Base-by-base conservation (phyloP, 2,888 invertebrate genomes). In the Nesidiocoris tenuis region DNA sequence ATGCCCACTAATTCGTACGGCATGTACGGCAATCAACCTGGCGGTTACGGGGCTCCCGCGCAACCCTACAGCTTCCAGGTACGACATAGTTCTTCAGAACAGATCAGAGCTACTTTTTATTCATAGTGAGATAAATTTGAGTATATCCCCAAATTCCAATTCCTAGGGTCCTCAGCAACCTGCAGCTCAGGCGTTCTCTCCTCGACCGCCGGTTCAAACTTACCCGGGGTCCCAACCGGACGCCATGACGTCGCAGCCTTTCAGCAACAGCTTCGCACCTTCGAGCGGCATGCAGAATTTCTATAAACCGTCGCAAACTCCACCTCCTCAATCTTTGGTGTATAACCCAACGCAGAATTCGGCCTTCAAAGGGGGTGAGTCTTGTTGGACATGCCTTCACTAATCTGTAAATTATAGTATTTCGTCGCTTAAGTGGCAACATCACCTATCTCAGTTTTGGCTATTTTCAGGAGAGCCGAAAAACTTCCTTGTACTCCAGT, bases 41-140 rank as follows among this genome's bases (percentile, higher is more conserved):
- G 54, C 5, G 39, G 66, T 22, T 72, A 54, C 74, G 18, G 65
- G 24, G 67, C 79, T 39, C 23, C 76, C 59, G 18, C 61, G 22
- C 57, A 54, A n/a, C 77, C 19, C 72, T 74, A 65, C 65, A 64
- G 67, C 18, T 75, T 67, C 57, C 75, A 75, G 25, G 72, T 59
- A 71, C n/a, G 21, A 59, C n/a, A 12, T 39, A n/a, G n/a, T n/a
- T n/a, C n/a, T n/a, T n/a, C n/a, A n/a, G n/a, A n/a, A n/a, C n/a
- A n/a, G n/a, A n/a, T n/a, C n/a, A n/a, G n/a, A n/a, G n/a, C n/a
- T n/a, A n/a, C n/a, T n/a, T n/a, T n/a, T n/a, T n/a, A n/a, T n/a
- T n/a, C n/a, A n/a, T n/a, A n/a, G n/a, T n/a, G n/a, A n/a, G n/a
- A n/a, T n/a, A n/a, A n/a, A n/a, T n/a, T n/a, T n/a, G n/a, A n/a